Conservation (phyloP, 1,140 invertebrate genomes). For the Drosophila nannoptera region DNA sequence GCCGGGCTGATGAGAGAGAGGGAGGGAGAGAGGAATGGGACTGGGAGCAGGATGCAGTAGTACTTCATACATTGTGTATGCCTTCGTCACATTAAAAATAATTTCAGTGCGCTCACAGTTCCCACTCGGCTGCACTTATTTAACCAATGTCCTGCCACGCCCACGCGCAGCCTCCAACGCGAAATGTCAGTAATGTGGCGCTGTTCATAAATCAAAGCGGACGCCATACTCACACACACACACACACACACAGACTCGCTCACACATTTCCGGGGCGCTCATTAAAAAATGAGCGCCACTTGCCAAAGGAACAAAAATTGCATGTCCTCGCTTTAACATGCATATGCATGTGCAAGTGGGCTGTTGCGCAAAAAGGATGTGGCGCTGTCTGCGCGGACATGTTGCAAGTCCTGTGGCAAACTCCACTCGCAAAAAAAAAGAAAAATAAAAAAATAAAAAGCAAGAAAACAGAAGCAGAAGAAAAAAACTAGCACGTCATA, state of each 20-base stretch:
- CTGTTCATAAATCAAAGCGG: constrained; percentile 72
- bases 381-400: background rate
- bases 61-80: constrained; percentile 36
- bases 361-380: constrained; percentile 5
- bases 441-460: constrained; percentile 8
- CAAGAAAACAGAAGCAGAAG: background rate
- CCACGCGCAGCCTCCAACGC: constrained; percentile 2
- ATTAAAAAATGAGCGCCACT: constrained; percentile 76
- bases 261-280: constrained; percentile 65
- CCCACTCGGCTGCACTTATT: constrained; percentile 21
- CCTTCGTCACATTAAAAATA: constrained; percentile 63
- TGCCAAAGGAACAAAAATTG: constrained; percentile 65
- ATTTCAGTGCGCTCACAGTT: constrained; percentile 40
- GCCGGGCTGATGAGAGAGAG: background rate
- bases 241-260: constrained; percentile 2
- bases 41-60: background rate
- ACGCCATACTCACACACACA: constrained; percentile 24
- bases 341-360: constrained; percentile 57
- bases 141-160: constrained; percentile 11
- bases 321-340: constrained; percentile 60
- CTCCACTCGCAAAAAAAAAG: constrained; percentile 52
- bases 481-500: constrained; percentile 69
- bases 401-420: constrained; percentile 40
- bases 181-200: constrained; percentile 56
- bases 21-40: constrained; percentile 7